Conservation (phyloP, 2,797 vertebrate species). For the Huso huso region DNA sequence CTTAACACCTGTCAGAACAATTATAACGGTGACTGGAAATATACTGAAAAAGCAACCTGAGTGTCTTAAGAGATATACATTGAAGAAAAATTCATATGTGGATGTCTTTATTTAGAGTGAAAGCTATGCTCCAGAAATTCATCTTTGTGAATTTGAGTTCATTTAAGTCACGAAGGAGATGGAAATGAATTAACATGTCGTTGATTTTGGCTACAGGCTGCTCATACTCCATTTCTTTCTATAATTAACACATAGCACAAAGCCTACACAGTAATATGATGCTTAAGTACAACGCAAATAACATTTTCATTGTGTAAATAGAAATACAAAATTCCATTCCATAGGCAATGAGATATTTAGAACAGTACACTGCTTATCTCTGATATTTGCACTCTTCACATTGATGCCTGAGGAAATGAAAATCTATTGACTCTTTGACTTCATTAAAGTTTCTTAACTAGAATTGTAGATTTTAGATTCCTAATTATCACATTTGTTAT, state of each 20-base stretch:
- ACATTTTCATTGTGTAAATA: conserved; percentile 32
- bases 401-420: conserved; percentile 7
- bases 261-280: conserved; percentile 29
- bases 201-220: conserved; percentile 32
- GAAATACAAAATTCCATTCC: conserved; percentile 34
- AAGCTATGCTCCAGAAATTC: conserved; percentile 13
- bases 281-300: conserved; percentile 36
- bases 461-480: not conserved
- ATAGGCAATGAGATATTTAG: conserved; percentile 22
- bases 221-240: conserved; percentile 33
- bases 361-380: conserved; percentile 11
- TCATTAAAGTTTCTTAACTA: conserved; percentile 7
- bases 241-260: conserved; percentile 41
- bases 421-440: conserved; percentile 2
- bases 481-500: no score
- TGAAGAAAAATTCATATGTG: not conserved
- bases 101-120: not conserved
- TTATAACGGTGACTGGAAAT: conserved; percentile 25
- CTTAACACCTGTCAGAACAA: conserved; percentile 28
- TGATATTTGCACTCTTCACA: conserved; percentile 15
- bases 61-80: not conserved
- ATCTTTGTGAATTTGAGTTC: conserved; percentile 20
- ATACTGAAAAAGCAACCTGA: conserved; percentile 13
- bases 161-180: conserved; percentile 28
- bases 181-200: conserved; percentile 38